phyloP scores from a whole-genome alignment of 2,888 invertebrate genomes.

The Mesoligia furuncula region DNA sequence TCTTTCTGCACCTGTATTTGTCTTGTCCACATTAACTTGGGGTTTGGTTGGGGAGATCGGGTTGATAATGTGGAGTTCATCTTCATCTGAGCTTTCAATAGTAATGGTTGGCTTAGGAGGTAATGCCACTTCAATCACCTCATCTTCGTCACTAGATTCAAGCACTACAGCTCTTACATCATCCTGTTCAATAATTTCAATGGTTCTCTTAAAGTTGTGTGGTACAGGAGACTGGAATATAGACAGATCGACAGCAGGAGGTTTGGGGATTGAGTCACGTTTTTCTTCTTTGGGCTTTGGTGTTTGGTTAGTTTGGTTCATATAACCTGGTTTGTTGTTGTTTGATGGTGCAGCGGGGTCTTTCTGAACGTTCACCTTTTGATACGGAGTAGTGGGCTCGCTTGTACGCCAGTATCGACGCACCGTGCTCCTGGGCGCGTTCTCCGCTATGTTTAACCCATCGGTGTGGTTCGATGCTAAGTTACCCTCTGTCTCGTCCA shows the following conservation, averaged over 20 bases:
- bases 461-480: constrained; percentile 71
- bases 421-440: constrained; percentile 77
- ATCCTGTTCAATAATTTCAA: constrained; percentile 83
- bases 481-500: constrained; percentile 82
- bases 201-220: constrained; percentile 76
- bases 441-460: constrained; percentile 73
- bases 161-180: constrained; percentile 73
- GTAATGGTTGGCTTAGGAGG: constrained; percentile 87
- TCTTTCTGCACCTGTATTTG: constrained; percentile 67
- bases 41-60: constrained; percentile 63
- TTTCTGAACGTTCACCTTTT: constrained; percentile 76
- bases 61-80: constrained; percentile 76
- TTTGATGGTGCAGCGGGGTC: constrained; percentile 57
- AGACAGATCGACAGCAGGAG: constrained; percentile 74
- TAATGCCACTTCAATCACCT: constrained; percentile 86
- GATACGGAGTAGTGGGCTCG: constrained; percentile 73
- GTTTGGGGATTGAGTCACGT: constrained; percentile 59
- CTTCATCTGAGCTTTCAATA: constrained; percentile 88
- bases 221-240: constrained; percentile 81
- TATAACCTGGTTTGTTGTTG: constrained; percentile 58
- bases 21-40: constrained; percentile 65
- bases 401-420: constrained; percentile 85
- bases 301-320: constrained; percentile 66
- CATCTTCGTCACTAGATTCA: constrained; percentile 87
- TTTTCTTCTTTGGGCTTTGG: constrained; percentile 79